Percentiles rank a stretch among this genome's conserved stretches.
These are phyloP conservation scores for Dynastes grantii DNA, from an alignment of 2,888 invertebrate species.

Conservation along the genomic window DNA sequence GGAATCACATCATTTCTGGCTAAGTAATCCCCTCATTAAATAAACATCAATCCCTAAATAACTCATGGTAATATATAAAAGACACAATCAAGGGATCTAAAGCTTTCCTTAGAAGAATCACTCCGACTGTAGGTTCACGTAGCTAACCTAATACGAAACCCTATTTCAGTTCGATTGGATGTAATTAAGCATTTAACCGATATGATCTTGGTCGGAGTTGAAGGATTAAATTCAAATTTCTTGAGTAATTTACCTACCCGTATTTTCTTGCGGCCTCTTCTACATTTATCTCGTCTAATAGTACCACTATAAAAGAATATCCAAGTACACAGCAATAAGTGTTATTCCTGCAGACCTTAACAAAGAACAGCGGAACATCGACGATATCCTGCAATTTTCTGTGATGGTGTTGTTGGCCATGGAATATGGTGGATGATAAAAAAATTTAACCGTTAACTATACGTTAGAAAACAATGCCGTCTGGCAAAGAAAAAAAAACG, in stretches of 20 bases:
- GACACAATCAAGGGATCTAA: constrained; percentile 43
- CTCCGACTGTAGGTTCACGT: constrained; percentile 38
- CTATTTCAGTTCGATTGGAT: constrained; percentile 62
- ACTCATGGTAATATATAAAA: constrained; percentile 25
- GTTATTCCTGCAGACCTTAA: too few relatives aligned
- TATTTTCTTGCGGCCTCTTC: constrained; percentile 51
- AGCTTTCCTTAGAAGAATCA: constrained; percentile 42
- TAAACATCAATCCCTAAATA: constrained; percentile 32
- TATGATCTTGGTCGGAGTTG: constrained; percentile 63
- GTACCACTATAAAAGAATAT: constrained; percentile 26
- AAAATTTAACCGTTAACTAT: constrained; percentile 40
- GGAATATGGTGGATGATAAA: constrained; percentile 9
- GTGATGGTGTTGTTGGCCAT: not conserved
- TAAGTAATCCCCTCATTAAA: constrained; percentile 28
- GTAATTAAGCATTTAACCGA: constrained; percentile 66
- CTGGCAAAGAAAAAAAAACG: not conserved
- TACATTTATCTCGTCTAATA: constrained; percentile 47
- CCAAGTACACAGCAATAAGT: not conserved
- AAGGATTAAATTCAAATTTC: constrained; percentile 65
- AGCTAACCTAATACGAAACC: constrained; percentile 33
- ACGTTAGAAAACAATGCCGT: constrained; percentile 16
- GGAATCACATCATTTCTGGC: not conserved
- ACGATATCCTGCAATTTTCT: constrained; percentile 31
- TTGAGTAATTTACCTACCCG: constrained; percentile 63
- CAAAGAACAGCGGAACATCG: too few relatives aligned